phyloP scores from a whole-genome alignment of 2,888 invertebrate genomes.

The Drosophila prostipennis region DNA sequence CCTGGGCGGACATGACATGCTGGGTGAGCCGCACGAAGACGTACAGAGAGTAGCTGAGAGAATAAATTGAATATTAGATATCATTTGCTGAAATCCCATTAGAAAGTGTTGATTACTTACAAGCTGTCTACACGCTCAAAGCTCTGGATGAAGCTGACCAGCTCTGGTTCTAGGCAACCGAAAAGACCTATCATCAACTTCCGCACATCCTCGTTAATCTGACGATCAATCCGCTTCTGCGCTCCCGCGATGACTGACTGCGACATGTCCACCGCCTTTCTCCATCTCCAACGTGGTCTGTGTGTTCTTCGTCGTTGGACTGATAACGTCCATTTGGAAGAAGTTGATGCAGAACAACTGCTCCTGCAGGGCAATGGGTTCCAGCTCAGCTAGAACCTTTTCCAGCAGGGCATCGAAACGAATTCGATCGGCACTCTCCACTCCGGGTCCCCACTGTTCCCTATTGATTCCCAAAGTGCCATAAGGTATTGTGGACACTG shows the following conservation, averaged over 20 bases:
- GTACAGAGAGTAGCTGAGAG: conserved; percentile 94
- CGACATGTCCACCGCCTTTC: conserved; percentile 83
- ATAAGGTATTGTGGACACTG: conserved; percentile 82
- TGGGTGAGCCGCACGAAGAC: conserved; percentile 95
- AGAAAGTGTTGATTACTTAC: conserved; percentile 86
- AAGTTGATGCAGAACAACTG: conserved; percentile 97
- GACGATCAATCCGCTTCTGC: conserved; percentile 87
- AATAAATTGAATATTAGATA: too few relatives aligned
- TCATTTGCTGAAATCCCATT: fast-evolving
- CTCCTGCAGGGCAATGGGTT: conserved; percentile 96
- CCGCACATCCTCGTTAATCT: conserved; percentile 91
- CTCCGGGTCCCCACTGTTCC: conserved; percentile 88
- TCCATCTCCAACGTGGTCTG: conserved; percentile 86
- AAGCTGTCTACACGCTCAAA: conserved; percentile 95
- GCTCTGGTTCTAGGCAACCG: conserved; percentile 93
- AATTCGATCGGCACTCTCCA: conserved; percentile 86
- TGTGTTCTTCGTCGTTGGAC: conserved; percentile 86
- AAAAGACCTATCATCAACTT: conserved; percentile 96
- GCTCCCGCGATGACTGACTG: conserved; percentile 65
- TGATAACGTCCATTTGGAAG: conserved; percentile 91
- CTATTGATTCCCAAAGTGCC: conserved; percentile 87
- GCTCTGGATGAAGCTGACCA: conserved; percentile 93
- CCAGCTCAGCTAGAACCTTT: conserved; percentile 93
- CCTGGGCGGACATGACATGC: conserved; percentile 95
- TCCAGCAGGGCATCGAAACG: conserved; percentile 90